Evolutionary conservation across 2,113 vertebrate species (phyloP).

Genomic region (Pomatostomus ruficeps): DNA sequence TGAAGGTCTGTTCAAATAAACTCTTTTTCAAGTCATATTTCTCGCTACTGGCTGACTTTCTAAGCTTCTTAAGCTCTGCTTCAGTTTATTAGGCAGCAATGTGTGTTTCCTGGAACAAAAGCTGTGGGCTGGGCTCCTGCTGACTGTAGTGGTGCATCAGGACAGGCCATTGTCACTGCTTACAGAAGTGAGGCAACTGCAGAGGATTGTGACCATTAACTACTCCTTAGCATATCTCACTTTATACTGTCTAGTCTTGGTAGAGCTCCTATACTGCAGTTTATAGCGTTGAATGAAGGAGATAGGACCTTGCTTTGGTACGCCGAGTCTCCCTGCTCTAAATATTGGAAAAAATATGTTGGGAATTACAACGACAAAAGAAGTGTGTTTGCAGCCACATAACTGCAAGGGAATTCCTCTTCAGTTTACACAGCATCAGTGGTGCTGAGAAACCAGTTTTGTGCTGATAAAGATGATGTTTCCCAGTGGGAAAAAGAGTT

Average conservation of each 20-base stretch:
- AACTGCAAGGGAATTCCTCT: neutral
- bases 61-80: neutral
- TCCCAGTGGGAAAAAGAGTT: neutral
- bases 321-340: neutral
- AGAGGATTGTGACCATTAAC: neutral
- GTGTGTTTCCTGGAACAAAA: neutral
- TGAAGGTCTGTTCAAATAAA: neutral
- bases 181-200: fast-evolving
- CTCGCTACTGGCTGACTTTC: neutral
- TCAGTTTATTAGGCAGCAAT: neutral
- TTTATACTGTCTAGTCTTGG: neutral
- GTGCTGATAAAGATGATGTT: neutral
- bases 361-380: neutral
- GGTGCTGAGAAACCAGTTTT: neutral
- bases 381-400: neutral
- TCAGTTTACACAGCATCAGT: neutral
- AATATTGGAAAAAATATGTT: neutral
- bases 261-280: neutral
- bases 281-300: neutral
- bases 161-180: fast-evolving
- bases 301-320: neutral
- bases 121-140: neutral
- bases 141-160: neutral
- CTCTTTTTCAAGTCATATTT: neutral
- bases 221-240: neutral